These are phyloP conservation scores for Hetaerina titia DNA, from an alignment of 2,888 invertebrate genomes.

Conservation along the genomic window DNA sequence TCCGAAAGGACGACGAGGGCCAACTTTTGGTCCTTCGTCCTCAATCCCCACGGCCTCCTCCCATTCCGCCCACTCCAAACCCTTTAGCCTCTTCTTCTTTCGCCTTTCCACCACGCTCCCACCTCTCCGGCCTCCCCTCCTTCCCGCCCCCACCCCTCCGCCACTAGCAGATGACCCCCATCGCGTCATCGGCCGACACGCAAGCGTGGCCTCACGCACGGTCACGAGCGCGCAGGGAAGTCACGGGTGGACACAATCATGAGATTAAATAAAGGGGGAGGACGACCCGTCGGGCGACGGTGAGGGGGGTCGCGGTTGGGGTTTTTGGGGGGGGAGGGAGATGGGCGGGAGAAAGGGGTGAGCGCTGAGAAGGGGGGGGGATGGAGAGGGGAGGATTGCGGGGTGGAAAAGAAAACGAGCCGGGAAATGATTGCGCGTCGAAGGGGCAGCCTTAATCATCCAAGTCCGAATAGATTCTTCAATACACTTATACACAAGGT, in stretches of 20 bases:
- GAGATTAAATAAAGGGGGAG: conserved; percentile 60
- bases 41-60: not conserved
- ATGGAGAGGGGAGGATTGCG: not conserved
- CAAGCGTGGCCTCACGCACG: conserved; percentile 14
- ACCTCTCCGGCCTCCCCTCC: not conserved
- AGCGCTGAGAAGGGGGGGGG: not conserved
- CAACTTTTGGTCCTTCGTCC: not conserved
- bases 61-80: not conserved
- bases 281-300: not conserved
- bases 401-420: not conserved
- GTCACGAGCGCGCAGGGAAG: not conserved
- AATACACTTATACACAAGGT: not conserved
- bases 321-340: not conserved
- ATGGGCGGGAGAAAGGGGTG: not conserved
- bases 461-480: not conserved
- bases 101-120: not conserved
- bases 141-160: not conserved
- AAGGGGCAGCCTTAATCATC: conserved; percentile 10
- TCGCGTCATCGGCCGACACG: conserved; percentile 61
- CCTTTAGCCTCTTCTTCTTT: not conserved
- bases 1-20: not conserved
- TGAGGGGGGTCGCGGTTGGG: not conserved
- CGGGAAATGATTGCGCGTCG: not conserved
- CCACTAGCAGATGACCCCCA: conserved; percentile 55
- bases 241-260: conserved; percentile 65